Conservation (phyloP, 2,797 vertebrate species). For the Coccyzus lansbergi region DNA sequence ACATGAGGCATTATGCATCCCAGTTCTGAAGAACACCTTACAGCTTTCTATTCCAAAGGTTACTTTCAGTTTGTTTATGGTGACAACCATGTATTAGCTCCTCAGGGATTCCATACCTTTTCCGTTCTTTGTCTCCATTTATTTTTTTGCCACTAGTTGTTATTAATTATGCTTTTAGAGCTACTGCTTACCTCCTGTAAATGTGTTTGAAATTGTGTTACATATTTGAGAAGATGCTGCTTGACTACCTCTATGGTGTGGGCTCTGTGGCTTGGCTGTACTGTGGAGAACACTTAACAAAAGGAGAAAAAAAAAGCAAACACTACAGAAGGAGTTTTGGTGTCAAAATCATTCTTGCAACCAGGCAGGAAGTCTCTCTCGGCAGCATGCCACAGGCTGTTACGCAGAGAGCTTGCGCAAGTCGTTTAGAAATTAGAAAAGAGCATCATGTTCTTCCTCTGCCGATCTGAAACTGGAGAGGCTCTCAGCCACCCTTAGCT, state of each 20-base stretch:
- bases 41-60: not conserved
- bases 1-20: not conserved
- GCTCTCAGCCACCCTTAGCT: not conserved
- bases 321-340: constrained; percentile 24
- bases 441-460: constrained; percentile 23
- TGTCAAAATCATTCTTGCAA: constrained; percentile 56
- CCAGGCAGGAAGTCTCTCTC: constrained; percentile 59
- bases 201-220: not conserved
- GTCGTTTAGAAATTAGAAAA: constrained; percentile 60
- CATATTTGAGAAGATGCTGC: not conserved
- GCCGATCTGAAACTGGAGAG: constrained; percentile 12
- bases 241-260: not conserved
- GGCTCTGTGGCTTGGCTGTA: not conserved
- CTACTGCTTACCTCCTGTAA: not conserved
- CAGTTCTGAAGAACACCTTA: not conserved
- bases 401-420: constrained; percentile 64
- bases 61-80: not conserved
- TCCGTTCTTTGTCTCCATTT: not conserved
- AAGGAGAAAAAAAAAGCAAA: not conserved
- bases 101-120: not conserved
- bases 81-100: not conserved
- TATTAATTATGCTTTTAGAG: not conserved
- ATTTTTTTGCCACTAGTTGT: not conserved
- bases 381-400: constrained; percentile 45
- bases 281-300: not conserved